These are phyloP conservation scores for Machimus atricapillus DNA, from an alignment of 2,888 invertebrate genomes.

Conservation along the genomic window DNA sequence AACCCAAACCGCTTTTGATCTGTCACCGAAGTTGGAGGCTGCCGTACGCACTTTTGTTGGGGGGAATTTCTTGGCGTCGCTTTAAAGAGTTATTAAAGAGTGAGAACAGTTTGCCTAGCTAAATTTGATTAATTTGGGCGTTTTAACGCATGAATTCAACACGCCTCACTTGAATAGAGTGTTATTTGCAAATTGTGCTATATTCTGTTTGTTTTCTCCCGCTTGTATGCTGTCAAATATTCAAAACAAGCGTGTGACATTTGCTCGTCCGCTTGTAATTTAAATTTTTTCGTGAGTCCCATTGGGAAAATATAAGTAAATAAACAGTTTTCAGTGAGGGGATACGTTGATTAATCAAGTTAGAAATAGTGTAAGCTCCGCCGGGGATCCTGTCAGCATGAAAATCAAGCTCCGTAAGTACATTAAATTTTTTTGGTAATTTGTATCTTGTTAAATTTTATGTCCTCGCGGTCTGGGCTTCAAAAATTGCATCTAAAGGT, in stretches of 20 bases:
- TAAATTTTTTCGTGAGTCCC: not conserved
- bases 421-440: not conserved
- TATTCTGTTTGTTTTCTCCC: slow-evolving; percentile 15
- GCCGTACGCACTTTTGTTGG: not conserved
- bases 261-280: slow-evolving; percentile 7
- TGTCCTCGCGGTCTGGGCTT: not conserved
- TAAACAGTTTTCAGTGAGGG: not conserved
- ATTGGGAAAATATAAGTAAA: not conserved
- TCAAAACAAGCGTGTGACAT: slow-evolving; percentile 18
- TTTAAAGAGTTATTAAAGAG: not conserved
- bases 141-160: not conserved
- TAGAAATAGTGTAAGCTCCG: not conserved
- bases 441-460: not conserved
- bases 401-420: slow-evolving; percentile 28
- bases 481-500: not conserved
- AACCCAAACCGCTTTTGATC: slow-evolving; percentile 6
- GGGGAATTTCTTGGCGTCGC: not conserved
- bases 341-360: not conserved
- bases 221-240: slow-evolving; percentile 13
- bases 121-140: not conserved
- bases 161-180: not conserved
- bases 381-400: not conserved
- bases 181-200: not conserved
- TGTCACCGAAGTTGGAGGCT: not conserved
- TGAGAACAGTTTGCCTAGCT: not conserved